Evolutionary conservation across 2,113 vertebrate species (phyloP).

Genomic region (Mohoua ochrocephala): DNA sequence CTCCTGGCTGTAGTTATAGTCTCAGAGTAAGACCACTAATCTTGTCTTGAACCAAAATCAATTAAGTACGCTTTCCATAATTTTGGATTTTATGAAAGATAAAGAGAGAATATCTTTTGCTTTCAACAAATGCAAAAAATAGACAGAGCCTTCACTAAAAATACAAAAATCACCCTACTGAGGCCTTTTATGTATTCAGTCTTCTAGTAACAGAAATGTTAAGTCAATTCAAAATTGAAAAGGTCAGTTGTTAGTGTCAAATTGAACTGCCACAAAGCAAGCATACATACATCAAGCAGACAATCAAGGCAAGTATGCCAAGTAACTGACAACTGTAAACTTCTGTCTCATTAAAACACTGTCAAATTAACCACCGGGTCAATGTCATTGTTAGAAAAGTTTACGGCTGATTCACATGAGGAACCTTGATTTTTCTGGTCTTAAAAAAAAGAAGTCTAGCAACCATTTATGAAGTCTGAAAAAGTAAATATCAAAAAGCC

Average conservation of each 20-base stretch:
- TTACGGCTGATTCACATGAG: not conserved
- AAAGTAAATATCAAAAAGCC: not conserved
- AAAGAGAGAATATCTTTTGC: not conserved
- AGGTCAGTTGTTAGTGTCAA: slow-evolving; percentile 61
- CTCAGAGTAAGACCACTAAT: not conserved
- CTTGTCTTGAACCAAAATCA: not conserved
- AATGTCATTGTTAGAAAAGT: slow-evolving; percentile 4
- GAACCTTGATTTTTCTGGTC: not conserved
- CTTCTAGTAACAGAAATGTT: slow-evolving; percentile 36
- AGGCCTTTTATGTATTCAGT: not conserved
- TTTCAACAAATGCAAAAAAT: not conserved
- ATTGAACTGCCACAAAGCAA: slow-evolving; percentile 9
- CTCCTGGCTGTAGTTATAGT: not conserved
- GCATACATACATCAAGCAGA: not conserved
- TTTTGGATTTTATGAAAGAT: not conserved
- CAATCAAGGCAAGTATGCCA: slow-evolving; percentile 41
- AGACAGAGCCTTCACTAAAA: not conserved
- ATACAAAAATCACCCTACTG: slow-evolving; percentile 27
- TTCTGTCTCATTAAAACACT: slow-evolving; percentile 36
- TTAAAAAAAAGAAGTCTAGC: not conserved
- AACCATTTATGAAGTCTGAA: not conserved
- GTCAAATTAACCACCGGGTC: slow-evolving; percentile 46
- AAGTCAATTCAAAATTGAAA: slow-evolving; percentile 44
- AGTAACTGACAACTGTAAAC: slow-evolving; percentile 50
- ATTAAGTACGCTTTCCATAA: not conserved